Evolutionary conservation across 2,888 invertebrate species (phyloP).

Genomic region (Nomada flava): DNA sequence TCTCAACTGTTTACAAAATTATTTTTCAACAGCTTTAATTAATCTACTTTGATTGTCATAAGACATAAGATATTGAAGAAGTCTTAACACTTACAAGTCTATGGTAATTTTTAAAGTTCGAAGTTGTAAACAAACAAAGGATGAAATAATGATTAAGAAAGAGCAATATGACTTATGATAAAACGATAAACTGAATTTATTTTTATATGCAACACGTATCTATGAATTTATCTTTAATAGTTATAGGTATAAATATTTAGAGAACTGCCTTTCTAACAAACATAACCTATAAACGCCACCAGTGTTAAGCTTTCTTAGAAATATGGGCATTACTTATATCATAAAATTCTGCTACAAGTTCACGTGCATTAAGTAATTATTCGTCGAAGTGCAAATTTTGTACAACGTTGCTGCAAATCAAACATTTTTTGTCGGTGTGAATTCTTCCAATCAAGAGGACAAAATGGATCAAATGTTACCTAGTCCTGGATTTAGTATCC

Average conservation of each 20-base stretch:
- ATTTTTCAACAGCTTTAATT: conserved; percentile 3
- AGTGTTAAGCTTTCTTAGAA: conserved; percentile 8
- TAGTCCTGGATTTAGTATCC: conserved; percentile 95
- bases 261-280: neutral
- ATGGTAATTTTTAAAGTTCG: conserved; percentile 33
- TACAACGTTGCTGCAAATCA: neutral
- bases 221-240: neutral
- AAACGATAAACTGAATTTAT: neutral
- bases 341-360: neutral
- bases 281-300: conserved; percentile 40
- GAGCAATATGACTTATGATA: neutral
- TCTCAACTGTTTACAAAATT: neutral
- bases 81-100: conserved; percentile 17
- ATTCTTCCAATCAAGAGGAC: conserved; percentile 5
- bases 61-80: neutral
- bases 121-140: conserved; percentile 52
- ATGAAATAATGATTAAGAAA: conserved; percentile 13
- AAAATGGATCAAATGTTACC: conserved; percentile 96
- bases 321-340: conserved; percentile 15
- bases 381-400: neutral
- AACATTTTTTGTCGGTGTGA: conserved; percentile 12
- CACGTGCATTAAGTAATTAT: neutral
- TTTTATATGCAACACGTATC: neutral
- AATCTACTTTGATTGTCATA: neutral
- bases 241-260: neutral